phyloP scores from a whole-genome alignment of 37 sponge, comb jelly and placozoan genomes.

The Dysidea cf. avara region DNA sequence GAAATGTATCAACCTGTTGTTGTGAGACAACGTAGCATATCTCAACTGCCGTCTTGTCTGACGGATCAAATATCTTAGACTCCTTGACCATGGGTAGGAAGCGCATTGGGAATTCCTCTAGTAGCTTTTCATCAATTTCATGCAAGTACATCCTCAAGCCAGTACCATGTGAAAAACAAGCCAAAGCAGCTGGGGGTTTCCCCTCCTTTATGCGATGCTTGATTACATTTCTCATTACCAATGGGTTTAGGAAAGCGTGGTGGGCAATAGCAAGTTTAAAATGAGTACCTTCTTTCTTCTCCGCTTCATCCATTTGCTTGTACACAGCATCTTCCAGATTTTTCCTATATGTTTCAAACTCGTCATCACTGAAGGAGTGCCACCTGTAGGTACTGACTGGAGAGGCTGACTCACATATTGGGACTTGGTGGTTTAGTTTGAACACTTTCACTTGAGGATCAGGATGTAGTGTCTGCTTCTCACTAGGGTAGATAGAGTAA shows the following conservation, averaged over 20 bases:
- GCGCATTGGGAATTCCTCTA: neutral
- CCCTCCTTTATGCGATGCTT: neutral
- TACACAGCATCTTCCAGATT: constrained; percentile 1
- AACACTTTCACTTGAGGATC: constrained; percentile 4
- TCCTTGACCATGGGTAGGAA: neutral
- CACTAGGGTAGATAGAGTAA: too few relatives aligned
- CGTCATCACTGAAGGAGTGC: neutral
- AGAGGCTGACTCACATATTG: constrained; percentile 4
- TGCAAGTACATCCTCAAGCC: neutral
- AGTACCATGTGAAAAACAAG: neutral
- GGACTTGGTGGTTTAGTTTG: constrained; percentile 3
- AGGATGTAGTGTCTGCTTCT: too few relatives aligned
- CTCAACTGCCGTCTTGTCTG: too few relatives aligned
- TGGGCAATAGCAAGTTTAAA: constrained; percentile 1
- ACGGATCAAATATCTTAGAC: neutral
- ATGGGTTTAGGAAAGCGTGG: constrained; percentile 1
- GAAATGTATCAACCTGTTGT: neutral
- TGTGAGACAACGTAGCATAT: neutral
- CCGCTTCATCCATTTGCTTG: neutral
- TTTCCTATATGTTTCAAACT: neutral
- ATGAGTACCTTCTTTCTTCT: neutral
- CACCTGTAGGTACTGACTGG: constrained; percentile 4
- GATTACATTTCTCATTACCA: neutral
- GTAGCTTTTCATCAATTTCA: neutral
- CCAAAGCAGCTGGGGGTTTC: neutral